Evolutionary conservation across 2,888 invertebrate genomes (phyloP), one percentile per base, ranked within the genome.

Genomic region (Molorchus minor): DNA sequence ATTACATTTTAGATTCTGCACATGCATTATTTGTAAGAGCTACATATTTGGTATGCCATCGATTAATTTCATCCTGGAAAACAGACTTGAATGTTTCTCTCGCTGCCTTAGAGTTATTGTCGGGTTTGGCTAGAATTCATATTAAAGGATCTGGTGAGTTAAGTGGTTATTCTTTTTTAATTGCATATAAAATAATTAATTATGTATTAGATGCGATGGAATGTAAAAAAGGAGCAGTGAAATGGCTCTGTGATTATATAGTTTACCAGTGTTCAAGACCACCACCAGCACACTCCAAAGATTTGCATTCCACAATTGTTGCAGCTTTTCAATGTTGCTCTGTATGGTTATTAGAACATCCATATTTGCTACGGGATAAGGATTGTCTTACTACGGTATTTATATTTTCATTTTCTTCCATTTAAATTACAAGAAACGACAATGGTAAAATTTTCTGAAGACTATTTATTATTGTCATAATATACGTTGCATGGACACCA

Each of bases 161-260:
- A 15, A 21, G 16, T 40, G 2, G 15, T 10, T 8, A 4, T 25
- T 12, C n/a, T 41, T 10, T 40, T 55, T 16, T n/a, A n/a, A n/a
- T n/a, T n/a, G n/a, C n/a, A n/a, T n/a, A n/a, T n/a, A n/a, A n/a
- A n/a, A n/a, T n/a, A n/a, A n/a, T n/a, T n/a, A 25, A 25, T 25
- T 25, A 25, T 25, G 25, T 5, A 25, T 40, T 79, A 94, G 94
- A 94, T 84, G 91, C 92, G 52, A 83, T 93, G 73, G 94, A 95
- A 81, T 93, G 94, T 78, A 92, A 93, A 82, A 86, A n/a, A n/a
- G n/a, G 94, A 75, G 94, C 94, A 10, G 96, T 98, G 16, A 96
- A 96, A 75, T 98, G 97, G 94, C 88, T 99, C 57, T 99, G 98
- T 82, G 96, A 98, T 83, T 98, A 98, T 82, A 97, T 99, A 73